phyloP scores from a whole-genome alignment of 2,113 vertebrate genomes.

The Ophiodon elongatus region DNA sequence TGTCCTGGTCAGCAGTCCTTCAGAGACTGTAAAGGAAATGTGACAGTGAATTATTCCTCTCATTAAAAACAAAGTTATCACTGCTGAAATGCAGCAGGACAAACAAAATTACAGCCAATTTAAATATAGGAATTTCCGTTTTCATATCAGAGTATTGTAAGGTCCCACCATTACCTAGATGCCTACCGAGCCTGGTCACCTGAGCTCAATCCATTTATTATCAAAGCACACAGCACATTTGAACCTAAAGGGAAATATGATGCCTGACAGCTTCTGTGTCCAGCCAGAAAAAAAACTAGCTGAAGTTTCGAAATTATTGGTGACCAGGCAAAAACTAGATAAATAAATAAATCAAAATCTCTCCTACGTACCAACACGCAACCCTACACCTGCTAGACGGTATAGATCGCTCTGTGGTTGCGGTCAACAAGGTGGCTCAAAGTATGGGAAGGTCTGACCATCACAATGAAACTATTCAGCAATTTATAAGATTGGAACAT shows the following conservation, averaged over 20 bases:
- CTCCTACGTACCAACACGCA: constrained; percentile 66
- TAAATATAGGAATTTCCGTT: constrained; percentile 37
- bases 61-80: constrained; percentile 39
- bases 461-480: constrained; percentile 47
- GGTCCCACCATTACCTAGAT: constrained; percentile 58
- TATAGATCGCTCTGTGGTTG: constrained; percentile 75
- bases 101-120: constrained; percentile 31
- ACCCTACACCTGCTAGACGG: constrained; percentile 76
- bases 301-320: constrained; percentile 84
- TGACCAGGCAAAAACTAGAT: constrained; percentile 78
- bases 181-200: constrained; percentile 70
- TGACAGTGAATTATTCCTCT: constrained; percentile 41
- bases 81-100: constrained; percentile 21
- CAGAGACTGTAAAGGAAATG: constrained; percentile 46
- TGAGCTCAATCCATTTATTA: constrained; percentile 80
- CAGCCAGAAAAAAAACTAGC: constrained; percentile 75
- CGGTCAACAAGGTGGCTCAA: constrained; percentile 72
- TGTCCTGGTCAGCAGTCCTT: constrained; percentile 62
- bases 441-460: constrained; percentile 61
- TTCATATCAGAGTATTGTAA: constrained; percentile 42
- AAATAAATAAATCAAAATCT: constrained; percentile 76
- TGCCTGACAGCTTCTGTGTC: constrained; percentile 77
- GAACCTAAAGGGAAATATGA: constrained; percentile 81
- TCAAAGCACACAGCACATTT: constrained; percentile 83
- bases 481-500: constrained; percentile 4